Evolutionary conservation across 2,888 invertebrate species (phyloP), one percentile per base, ranked within the genome.

Genomic region (Dolomedes plantarius): DNA sequence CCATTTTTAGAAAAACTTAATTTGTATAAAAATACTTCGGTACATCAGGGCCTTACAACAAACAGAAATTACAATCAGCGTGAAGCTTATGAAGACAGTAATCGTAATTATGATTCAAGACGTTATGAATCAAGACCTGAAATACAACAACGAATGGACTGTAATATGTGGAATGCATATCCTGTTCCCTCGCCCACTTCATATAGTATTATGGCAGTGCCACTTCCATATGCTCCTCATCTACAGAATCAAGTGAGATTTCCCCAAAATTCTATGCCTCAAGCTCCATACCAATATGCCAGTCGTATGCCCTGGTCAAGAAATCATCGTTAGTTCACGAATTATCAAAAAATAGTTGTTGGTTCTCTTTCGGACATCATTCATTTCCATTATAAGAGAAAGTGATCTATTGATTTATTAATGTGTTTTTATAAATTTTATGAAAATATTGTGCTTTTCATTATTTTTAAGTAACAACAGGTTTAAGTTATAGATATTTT

Each of bases 1-100:
- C 87, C 87, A 13, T 87, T 79, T 46, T 41, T 74, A 41, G 68
- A 83, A 68, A 50, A 82, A 3, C 73, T 87, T 16, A 77, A 23
- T 16, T 56, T 71, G n/a, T 85, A 76, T 29, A 23, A 27, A 5
- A 27, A 46, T 2, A 29, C 19, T 6, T 7, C 7, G 1, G 1
- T 0, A 6, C 23, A n/a, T 5, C 56, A 56, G 23, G 23, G 23
- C 56, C 7, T 6, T 5, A 3, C 3, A 11, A 9, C 1, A 11
- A 68, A 32, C 13, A 68, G 39, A 39, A 27, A 13, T 11, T 71
- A 68, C 27, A 46, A 39, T 68, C 19, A 41, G 13, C 36, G 68
- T 11, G 65, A 65, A 5, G 9, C 19, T 7, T 50, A 68, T 2
- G 50, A 56, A 32, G 29, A 69, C 5, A 11, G 19, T 5, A 32